Conservation (phyloP, 2,797 vertebrate genomes). For the Pseudochromis fuscus region DNA sequence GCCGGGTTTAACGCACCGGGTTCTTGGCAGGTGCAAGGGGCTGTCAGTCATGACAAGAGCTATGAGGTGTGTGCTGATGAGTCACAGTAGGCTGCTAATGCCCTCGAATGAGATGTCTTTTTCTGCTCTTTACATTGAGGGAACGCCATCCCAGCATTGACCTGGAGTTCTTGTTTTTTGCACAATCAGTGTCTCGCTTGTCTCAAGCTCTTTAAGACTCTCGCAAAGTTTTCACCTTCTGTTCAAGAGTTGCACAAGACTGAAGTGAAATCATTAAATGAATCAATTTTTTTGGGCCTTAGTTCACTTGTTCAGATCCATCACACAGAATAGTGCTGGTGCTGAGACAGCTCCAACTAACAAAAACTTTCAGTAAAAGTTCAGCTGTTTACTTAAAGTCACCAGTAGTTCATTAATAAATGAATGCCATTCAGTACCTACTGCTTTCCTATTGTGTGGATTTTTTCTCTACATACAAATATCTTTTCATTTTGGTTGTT, state of each 20-base stretch:
- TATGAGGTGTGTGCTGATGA: constrained; percentile 44
- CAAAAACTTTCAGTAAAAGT: not conserved
- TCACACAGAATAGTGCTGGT: not conserved
- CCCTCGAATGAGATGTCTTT: constrained; percentile 33
- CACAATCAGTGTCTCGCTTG: constrained; percentile 11
- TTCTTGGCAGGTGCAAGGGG: constrained; percentile 56
- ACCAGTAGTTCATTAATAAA: not conserved
- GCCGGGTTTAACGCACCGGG: constrained; percentile 23
- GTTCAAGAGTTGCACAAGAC: not conserved
- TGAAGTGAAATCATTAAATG: constrained; percentile 37
- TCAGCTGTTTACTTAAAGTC: not conserved
- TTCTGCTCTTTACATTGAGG: constrained; percentile 10
- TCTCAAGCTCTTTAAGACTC: constrained; percentile 7
- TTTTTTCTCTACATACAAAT: not conserved
- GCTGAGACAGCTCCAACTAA: not conserved
- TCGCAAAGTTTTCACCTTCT: constrained; percentile 12
- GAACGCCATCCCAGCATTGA: constrained; percentile 15
- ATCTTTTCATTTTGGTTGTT: too few species aligned
- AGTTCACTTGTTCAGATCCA: constrained; percentile 31
- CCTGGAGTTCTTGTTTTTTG: constrained; percentile 9
- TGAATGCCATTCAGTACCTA: not conserved
- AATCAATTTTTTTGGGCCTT: constrained; percentile 19
- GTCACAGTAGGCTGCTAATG: constrained; percentile 28
- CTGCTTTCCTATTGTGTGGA: not conserved
- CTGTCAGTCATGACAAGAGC: constrained; percentile 59